These are phyloP conservation scores for Ametastegia equiseti DNA, from an alignment of 2,888 invertebrate species.

Conservation along the genomic window DNA sequence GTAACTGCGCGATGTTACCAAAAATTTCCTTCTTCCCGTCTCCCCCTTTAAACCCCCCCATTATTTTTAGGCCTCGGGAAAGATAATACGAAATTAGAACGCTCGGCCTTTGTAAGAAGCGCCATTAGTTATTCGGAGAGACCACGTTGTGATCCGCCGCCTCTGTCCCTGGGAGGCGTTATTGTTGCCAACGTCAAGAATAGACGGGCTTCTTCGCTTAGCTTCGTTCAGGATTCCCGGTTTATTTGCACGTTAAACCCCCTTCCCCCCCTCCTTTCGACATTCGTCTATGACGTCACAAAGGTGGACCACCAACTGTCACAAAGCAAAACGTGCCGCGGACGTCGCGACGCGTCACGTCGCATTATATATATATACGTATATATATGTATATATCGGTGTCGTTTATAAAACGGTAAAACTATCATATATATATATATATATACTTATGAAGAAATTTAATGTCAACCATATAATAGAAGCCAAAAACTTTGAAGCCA, in stretches of 20 bases:
- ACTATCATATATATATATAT: too few species aligned
- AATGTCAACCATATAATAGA: too few species aligned
- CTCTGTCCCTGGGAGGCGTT: constrained; percentile 63
- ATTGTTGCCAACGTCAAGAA: constrained; percentile 64
- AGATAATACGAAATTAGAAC: constrained; percentile 62
- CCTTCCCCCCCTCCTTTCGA: too few species aligned
- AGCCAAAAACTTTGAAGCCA: too few species aligned
- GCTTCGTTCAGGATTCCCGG: constrained; percentile 49
- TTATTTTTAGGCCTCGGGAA: constrained; percentile 45
- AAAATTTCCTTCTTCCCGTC: not conserved
- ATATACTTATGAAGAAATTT: too few species aligned
- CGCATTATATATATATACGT: too few species aligned
- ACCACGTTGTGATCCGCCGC: constrained; percentile 56
- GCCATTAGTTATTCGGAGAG: constrained; percentile 59
- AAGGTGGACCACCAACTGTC: constrained; percentile 24
- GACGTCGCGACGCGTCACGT: not conserved
- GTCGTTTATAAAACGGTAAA: too few species aligned
- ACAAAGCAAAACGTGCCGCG: not conserved
- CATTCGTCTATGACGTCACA: constrained; percentile 48
- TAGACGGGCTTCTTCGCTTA: constrained; percentile 59
- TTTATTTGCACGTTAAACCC: constrained; percentile 49
- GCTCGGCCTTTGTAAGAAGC: constrained; percentile 61
- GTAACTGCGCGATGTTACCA: not conserved
- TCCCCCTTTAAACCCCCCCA: not conserved
- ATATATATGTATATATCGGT: too few species aligned